These are phyloP conservation scores for Hypsibius dujardini DNA, from an alignment of 1,140 invertebrate species.

Conservation along the genomic window DNA sequence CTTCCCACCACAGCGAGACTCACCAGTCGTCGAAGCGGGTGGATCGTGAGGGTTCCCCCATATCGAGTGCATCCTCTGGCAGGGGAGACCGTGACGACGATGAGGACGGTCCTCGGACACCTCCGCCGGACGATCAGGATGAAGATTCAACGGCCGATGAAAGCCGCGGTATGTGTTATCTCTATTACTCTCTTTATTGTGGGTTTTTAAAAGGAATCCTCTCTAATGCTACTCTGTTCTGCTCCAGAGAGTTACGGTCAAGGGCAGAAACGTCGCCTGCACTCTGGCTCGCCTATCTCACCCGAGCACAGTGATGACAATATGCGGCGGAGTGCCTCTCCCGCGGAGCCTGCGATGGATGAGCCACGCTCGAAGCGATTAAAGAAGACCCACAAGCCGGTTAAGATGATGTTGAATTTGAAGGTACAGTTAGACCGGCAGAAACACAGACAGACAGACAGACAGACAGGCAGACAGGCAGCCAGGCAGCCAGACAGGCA, in stretches of 20 bases:
- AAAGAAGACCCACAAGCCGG: conserved; percentile 2
- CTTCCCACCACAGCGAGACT: too few species aligned
- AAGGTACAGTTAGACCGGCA: background rate
- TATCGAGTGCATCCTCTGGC: background rate
- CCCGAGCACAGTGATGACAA: background rate
- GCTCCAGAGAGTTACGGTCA: background rate
- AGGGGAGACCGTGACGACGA: background rate
- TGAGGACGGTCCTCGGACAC: background rate
- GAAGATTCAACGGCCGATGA: background rate
- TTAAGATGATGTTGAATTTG: background rate
- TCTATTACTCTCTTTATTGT: too few species aligned
- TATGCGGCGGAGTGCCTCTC: background rate
- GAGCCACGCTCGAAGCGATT: background rate
- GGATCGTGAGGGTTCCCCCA: background rate
- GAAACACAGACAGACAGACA: too few species aligned
- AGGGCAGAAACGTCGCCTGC: background rate
- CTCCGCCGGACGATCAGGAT: background rate
- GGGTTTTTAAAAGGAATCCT: background rate
- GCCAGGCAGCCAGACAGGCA: too few species aligned
- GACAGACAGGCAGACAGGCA: too few species aligned
- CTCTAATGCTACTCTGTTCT: background rate
- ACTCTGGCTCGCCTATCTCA: background rate
- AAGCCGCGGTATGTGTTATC: background rate
- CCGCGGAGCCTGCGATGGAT: background rate
- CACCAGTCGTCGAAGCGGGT: background rate